A percentile compares a stretch with the other conserved stretches of the same genome.
phyloP scores from a whole-genome alignment of 2,888 invertebrate species.

The Apodemia hepburni region DNA sequence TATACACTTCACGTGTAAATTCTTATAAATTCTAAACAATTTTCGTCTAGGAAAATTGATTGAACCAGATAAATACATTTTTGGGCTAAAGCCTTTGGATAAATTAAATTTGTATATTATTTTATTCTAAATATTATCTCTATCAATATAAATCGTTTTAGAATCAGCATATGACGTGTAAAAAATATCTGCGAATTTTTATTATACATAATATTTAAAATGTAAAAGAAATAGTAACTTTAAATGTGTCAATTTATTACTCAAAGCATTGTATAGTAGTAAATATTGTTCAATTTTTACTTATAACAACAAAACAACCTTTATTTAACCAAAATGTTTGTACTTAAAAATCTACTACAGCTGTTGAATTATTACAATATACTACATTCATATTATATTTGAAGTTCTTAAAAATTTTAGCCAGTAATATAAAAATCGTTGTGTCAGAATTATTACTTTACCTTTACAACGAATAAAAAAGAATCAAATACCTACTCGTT shows the following conservation, averaged over 20 bases:
- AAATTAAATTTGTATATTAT: background rate
- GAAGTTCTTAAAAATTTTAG: background rate
- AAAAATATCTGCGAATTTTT: background rate
- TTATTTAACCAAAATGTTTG: background rate
- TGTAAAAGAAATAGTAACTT: background rate
- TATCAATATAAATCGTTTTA: background rate
- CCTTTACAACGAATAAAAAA: background rate
- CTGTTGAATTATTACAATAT: background rate
- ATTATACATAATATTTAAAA: background rate
- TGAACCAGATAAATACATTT: constrained; percentile 1
- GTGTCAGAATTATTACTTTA: background rate
- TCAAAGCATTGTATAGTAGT: background rate
- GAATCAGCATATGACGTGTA: background rate
- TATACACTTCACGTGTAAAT: background rate
- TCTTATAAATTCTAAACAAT: background rate
- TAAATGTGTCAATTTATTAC: background rate
- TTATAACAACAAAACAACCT: background rate
- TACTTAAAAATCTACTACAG: background rate
- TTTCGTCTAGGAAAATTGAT: background rate
- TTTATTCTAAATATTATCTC: background rate
- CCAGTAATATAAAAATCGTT: background rate
- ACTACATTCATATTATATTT: background rate
- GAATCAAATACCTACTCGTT: too few species aligned
- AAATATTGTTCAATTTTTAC: background rate
- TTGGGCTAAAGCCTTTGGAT: background rate